Conservation (phyloP, 2,113 vertebrate genomes). For the Apus apus region DNA sequence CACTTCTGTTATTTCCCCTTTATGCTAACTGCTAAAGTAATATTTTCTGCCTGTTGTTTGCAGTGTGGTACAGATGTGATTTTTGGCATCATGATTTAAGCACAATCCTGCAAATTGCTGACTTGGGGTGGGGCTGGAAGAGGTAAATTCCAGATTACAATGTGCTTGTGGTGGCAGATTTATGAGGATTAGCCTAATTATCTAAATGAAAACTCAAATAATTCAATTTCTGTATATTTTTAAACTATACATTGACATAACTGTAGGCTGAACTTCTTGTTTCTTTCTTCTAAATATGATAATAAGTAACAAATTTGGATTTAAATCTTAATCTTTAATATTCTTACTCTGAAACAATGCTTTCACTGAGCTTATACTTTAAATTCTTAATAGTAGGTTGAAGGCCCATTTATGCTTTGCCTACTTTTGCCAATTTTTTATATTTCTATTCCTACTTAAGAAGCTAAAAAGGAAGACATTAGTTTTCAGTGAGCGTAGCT, state of each 20-base stretch:
- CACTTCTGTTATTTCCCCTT: conserved; percentile 14
- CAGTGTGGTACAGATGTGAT: not conserved
- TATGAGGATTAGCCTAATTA: not conserved
- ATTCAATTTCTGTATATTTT: not conserved
- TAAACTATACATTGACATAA: not conserved
- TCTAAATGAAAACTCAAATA: not conserved
- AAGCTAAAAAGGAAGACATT: not conserved
- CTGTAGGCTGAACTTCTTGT: not conserved
- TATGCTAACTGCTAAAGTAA: conserved; percentile 18
- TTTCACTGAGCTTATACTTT: not conserved
- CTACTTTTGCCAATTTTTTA: not conserved
- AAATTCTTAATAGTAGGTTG: not conserved
- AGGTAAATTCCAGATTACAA: not conserved
- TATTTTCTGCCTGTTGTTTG: conserved; percentile 36
- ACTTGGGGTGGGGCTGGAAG: not conserved
- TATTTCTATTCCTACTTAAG: not conserved
- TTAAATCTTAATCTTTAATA: not conserved
- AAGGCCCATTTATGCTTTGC: not conserved
- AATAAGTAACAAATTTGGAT: not conserved
- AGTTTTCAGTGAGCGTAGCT: not conserved
- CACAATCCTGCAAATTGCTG: not conserved
- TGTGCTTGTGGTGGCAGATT: not conserved
- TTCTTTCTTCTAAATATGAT: not conserved
- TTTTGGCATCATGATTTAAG: not conserved
- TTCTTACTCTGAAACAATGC: not conserved